phyloP scores from a whole-genome alignment of 2,888 invertebrate species.

The Chesias legatella region DNA sequence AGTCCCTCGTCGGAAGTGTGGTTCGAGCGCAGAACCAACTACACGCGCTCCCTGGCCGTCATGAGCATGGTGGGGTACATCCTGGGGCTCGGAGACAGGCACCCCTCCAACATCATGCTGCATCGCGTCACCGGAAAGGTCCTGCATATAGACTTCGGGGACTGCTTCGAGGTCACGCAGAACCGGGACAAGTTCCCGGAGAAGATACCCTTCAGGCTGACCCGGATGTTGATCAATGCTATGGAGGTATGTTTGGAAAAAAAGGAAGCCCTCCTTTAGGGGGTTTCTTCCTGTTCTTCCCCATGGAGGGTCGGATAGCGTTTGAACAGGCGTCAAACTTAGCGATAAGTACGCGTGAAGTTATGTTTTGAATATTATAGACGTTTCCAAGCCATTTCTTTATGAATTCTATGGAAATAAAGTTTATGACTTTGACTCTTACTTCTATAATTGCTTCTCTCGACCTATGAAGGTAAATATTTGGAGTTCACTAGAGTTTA shows the following conservation, averaged over 20 bases:
- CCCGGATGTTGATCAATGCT: slow-evolving; percentile 98
- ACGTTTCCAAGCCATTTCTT: too few relatives aligned
- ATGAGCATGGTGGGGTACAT: slow-evolving; percentile 99
- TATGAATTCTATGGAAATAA: too few relatives aligned
- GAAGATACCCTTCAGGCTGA: slow-evolving; percentile 97
- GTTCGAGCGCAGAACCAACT: slow-evolving; percentile 98
- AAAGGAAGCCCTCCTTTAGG: too few relatives aligned
- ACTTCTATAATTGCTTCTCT: too few relatives aligned
- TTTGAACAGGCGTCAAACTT: too few relatives aligned
- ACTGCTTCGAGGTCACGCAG: slow-evolving; percentile 99
- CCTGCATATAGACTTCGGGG: slow-evolving; percentile 98
- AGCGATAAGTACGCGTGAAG: too few relatives aligned
- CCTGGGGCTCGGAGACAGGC: slow-evolving; percentile 97
- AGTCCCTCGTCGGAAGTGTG: slow-evolving; percentile 98
- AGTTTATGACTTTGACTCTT: too few relatives aligned
- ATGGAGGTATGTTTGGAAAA: slow-evolving; percentile 87
- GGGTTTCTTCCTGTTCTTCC: too few relatives aligned
- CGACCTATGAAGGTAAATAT: too few relatives aligned
- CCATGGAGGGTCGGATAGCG: too few relatives aligned
- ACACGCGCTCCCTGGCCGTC: slow-evolving; percentile 96
- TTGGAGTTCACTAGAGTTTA: too few relatives aligned
- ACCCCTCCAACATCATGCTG: slow-evolving; percentile 99
- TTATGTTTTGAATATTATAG: too few relatives aligned
- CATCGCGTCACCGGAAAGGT: slow-evolving; percentile 98
- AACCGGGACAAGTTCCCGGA: slow-evolving; percentile 99